Conservation (phyloP, 2,113 vertebrate species). For the Hippocampus zosterae region DNA sequence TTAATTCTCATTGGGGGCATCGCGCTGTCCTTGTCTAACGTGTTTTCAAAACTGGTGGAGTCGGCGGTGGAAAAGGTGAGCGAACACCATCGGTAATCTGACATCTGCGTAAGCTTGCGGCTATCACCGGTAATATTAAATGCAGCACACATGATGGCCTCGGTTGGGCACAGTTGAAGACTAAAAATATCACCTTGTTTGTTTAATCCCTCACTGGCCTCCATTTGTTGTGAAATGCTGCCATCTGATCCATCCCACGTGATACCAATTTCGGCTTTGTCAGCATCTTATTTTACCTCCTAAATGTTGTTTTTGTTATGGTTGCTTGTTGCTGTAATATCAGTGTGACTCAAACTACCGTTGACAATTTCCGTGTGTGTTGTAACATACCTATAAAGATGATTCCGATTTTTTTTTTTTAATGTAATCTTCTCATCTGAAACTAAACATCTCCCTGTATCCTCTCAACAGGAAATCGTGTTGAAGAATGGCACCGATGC, state of each 20-base stretch:
- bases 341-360: too few relatives aligned
- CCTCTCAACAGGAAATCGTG: conserved; percentile 75
- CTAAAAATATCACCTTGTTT: neutral
- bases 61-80: conserved; percentile 64
- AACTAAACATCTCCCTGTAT: neutral
- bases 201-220: neutral
- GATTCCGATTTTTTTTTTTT: neutral
- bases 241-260: neutral
- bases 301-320: too few relatives aligned
- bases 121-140: neutral
- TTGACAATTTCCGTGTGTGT: too few relatives aligned
- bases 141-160: neutral
- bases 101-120: neutral
- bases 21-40: conserved; percentile 52
- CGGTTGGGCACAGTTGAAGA: neutral
- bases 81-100: neutral
- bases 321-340: too few relatives aligned
- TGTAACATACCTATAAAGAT: too few relatives aligned
- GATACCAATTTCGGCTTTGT: conserved; percentile 4
- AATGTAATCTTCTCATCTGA: neutral
- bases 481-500: conserved; percentile 82
- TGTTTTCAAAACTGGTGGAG: conserved; percentile 60
- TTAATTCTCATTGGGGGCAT: conserved; percentile 65
- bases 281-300: conserved; percentile 3
- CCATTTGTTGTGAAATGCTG: neutral